phyloP scores from a whole-genome alignment of 2,113 vertebrate species.

The Eclectus roratus region DNA sequence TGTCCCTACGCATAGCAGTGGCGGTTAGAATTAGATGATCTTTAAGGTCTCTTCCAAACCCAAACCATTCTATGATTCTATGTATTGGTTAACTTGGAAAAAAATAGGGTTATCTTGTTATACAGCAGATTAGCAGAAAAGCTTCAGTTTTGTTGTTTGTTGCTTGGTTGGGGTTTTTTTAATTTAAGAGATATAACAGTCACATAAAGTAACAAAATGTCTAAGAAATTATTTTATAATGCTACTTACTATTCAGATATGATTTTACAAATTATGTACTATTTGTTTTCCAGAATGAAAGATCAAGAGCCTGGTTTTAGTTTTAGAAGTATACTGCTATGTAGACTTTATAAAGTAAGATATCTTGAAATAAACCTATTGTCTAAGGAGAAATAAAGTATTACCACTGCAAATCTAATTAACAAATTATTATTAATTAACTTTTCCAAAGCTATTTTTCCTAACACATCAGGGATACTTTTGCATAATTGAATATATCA shows the following conservation, averaged over 20 bases:
- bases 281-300: not conserved
- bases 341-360: not conserved
- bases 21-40: not conserved
- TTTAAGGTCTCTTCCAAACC: not conserved
- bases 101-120: not conserved
- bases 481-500: not conserved
- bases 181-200: not conserved
- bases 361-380: not conserved
- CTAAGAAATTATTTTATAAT: not conserved
- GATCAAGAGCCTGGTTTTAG: not conserved
- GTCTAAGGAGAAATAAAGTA: not conserved
- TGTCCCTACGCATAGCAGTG: not conserved
- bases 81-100: not conserved
- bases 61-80: not conserved
- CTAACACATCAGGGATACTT: conserved; percentile 2
- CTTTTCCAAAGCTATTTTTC: not conserved
- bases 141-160: not conserved
- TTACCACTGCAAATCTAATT: conserved; percentile 9
- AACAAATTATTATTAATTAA: conserved; percentile 42
- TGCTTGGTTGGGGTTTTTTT: not conserved
- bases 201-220: not conserved
- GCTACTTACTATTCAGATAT: not conserved
- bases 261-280: not conserved
- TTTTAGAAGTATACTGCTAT: not conserved
- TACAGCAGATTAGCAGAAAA: not conserved